Base-by-base conservation (phyloP, 2,888 invertebrate species). In the Steinernema hermaphroditum region DNA sequence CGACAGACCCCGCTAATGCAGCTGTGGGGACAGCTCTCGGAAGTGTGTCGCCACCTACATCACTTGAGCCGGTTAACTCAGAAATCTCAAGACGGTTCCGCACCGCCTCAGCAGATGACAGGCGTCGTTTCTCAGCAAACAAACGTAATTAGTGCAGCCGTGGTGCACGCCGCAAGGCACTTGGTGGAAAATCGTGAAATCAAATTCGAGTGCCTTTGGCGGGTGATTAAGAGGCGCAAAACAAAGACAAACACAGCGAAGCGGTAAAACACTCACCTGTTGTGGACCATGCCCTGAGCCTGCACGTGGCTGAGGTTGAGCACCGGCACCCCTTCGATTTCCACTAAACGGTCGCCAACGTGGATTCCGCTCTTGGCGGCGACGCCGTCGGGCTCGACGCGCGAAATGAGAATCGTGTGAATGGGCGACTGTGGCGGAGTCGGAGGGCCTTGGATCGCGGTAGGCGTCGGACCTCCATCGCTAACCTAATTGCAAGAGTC, bases 181-280 rank as follows among this genome's bases (percentile, higher is more conserved):
- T 62, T n/a, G 32, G 32, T 32, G 32, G 12, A 62, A 32, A 62
- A 16, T 62, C 62, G 62, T 62, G 62, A 32, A 62, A 29, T 62
- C 14, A 32, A 62, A 62, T 62, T 62, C 62, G 27, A 62, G 62
- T 29, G 62, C 62, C 29, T 62, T 62, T n/a, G 32, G 62, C 54
- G 19, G 16, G 2, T 19, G 32, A 62, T 32, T 62, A 62, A 32
- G 62, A 8, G 16, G 54, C 19, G 54, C 54, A 29, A 62, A 62
- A 62, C 62, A 62, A 62, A 62, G 32, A 62, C 62, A 62, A 62
- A 62, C 62, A 62, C 14, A 62, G 27, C 22, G 54, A 27, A 27
- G 27, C 8, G 22, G 32, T 6, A 16, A 46, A 46, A 4, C 9
- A 19, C 62, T 62, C 62, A 62, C 62, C 62, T 62, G 32, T 62